phyloP scores from a whole-genome alignment of 2,113 vertebrate species.

The Danio rerio region GRCz12tu NC_133180.1:34667501-34668000 shows the following conservation, averaged over 20 bases:
- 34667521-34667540: too few species aligned
- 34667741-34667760: not conserved
- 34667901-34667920: slow-evolving; percentile 27
- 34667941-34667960: slow-evolving; percentile 38
- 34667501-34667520: too few species aligned
- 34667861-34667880: slow-evolving; percentile 49
- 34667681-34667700: not conserved
- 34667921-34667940: slow-evolving; percentile 44
- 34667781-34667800: slow-evolving; percentile 24
- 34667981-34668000: slow-evolving; percentile 6
- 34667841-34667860: slow-evolving; percentile 1
- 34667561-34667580: too few species aligned
- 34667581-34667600: too few species aligned
- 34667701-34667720: not conserved
- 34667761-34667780: slow-evolving; percentile 39
- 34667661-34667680: not conserved
- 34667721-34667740: not conserved
- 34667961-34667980: not conserved
- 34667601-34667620: too few species aligned
- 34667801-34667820: slow-evolving; percentile 8
- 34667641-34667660: too few species aligned
- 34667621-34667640: too few species aligned
- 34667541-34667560: too few species aligned
- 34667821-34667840: slow-evolving; percentile 10
- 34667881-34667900: slow-evolving; percentile 41